These are phyloP conservation scores for Connochaetes taurinus DNA, from an alignment of 2,113 vertebrate genomes.

Conservation along the genomic window DNA sequence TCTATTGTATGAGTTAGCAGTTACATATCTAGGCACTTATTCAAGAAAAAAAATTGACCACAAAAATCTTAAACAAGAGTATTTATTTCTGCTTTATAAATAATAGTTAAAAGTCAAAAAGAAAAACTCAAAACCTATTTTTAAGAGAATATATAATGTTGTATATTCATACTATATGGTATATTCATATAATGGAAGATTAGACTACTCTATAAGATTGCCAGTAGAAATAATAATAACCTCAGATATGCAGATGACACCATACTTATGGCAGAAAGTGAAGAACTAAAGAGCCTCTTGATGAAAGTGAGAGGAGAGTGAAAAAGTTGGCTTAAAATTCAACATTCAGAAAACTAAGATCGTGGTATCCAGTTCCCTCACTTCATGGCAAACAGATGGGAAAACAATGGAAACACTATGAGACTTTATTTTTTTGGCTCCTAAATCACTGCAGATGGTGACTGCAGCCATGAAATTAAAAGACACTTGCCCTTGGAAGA, in stretches of 20 bases:
- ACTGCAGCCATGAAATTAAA: not conserved
- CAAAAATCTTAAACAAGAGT: not conserved
- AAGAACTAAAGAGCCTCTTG: not conserved
- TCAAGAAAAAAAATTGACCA: not conserved
- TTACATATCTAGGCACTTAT: not conserved
- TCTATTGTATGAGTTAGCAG: not conserved
- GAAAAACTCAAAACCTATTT: not conserved
- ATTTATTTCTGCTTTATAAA: not conserved
- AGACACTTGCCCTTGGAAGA: not conserved
- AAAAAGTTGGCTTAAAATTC: not conserved
- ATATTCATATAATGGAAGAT: not conserved
- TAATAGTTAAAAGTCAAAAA: not conserved
- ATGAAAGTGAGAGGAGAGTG: not conserved
- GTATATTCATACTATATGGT: not conserved
- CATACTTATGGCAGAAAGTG: not conserved
- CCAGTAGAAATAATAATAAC: rapidly evolving
- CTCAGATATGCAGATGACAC: not conserved
- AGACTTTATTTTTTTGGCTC: not conserved
- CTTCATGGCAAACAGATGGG: not conserved
- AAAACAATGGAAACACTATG: not conserved
- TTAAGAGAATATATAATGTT: not conserved
- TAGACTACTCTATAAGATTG: not conserved
- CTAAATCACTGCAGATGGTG: not conserved
- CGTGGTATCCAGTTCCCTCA: rapidly evolving
- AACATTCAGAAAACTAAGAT: not conserved